Conservation (phyloP, 2,113 vertebrate species). For the Gavialis gangeticus region DNA sequence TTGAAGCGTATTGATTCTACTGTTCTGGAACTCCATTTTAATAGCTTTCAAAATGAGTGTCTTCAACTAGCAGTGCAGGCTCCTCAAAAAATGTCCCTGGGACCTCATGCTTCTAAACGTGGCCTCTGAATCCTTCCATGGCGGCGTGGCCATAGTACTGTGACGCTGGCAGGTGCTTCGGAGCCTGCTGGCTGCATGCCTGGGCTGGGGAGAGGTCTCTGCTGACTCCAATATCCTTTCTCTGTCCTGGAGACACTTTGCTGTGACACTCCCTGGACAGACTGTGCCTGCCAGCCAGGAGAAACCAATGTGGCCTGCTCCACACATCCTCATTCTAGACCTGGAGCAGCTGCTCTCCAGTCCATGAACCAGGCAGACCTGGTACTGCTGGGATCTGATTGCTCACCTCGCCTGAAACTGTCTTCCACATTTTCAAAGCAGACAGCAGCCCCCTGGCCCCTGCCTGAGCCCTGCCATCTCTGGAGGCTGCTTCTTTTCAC, state of each 20-base stretch:
- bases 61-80: background rate
- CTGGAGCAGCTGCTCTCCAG: slow-evolving; percentile 48
- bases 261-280: slow-evolving; percentile 64
- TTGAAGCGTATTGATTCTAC: background rate
- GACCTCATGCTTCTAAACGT: background rate
- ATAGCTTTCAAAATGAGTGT: background rate
- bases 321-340: slow-evolving; percentile 50
- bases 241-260: background rate
- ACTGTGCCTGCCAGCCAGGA: slow-evolving; percentile 40
- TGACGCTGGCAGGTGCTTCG: slow-evolving; percentile 65
- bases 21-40: background rate
- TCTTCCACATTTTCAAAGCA: too few species aligned
- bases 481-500: too few species aligned
- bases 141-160: background rate
- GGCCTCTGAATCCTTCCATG: background rate
- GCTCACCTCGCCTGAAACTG: too few species aligned
- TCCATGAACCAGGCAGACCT: slow-evolving; percentile 36
- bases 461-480: too few species aligned
- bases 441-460: too few species aligned
- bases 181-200: slow-evolving; percentile 67
- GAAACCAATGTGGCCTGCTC: slow-evolving; percentile 43
- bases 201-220: slow-evolving; percentile 53
- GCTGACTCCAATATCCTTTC: slow-evolving; percentile 27
- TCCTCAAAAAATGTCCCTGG: background rate
- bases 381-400: too few species aligned